A percentile compares a stretch with the other conserved stretches of the same genome.
Evolutionary conservation across 2,113 vertebrate species (phyloP).

Genomic region (Rhadina sibilatrix): DNA sequence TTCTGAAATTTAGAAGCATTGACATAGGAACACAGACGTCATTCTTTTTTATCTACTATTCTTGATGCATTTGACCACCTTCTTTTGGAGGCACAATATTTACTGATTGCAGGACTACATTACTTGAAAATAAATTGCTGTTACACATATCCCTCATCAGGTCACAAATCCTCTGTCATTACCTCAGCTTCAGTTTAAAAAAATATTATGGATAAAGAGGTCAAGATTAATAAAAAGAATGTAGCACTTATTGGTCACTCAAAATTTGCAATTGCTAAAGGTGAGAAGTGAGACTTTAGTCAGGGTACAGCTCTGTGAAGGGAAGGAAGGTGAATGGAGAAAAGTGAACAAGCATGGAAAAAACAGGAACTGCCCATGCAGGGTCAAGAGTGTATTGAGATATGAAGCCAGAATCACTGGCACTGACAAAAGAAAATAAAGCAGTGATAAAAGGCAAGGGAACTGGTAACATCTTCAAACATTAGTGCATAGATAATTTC

Average conservation of each 20-base stretch:
- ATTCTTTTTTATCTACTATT: background rate
- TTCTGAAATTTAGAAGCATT: background rate
- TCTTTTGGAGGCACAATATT: background rate
- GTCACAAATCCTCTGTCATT: background rate
- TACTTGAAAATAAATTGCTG: background rate
- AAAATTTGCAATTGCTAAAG: background rate
- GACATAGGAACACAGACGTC: background rate
- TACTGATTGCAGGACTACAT: background rate
- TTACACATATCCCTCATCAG: background rate
- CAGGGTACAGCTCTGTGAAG: background rate
- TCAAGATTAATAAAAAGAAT: background rate
- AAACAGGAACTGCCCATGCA: background rate
- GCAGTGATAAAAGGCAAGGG: background rate
- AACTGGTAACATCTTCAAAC: background rate
- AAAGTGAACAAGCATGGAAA: background rate
- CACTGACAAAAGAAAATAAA: background rate
- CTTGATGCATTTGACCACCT: background rate
- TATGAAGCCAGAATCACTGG: background rate
- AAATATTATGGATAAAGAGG: background rate
- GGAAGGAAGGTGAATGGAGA: background rate
- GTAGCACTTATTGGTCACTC: background rate
- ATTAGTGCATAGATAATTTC: background rate
- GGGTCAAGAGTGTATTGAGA: background rate
- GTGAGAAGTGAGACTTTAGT: background rate
- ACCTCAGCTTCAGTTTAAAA: background rate